These are phyloP conservation scores for Psophia crepitans DNA, from an alignment of 2,113 vertebrate species.

Conservation along the genomic window DNA sequence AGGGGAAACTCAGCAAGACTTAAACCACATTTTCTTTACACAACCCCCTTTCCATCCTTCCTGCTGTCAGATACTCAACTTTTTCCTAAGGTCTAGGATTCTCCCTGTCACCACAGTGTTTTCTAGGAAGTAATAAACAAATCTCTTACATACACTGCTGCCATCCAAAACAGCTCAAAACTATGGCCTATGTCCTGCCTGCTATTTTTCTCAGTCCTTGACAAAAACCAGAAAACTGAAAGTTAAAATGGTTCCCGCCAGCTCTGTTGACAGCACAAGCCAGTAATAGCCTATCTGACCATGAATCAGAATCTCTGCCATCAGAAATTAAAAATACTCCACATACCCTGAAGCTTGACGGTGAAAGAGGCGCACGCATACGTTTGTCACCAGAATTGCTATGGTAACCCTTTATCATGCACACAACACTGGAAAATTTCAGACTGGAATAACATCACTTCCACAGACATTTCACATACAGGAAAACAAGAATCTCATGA, in stretches of 20 bases:
- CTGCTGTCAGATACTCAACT: neutral
- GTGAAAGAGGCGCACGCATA: neutral
- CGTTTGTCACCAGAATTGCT: neutral
- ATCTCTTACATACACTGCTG: neutral
- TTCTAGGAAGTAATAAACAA: neutral
- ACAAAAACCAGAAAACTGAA: neutral
- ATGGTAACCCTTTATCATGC: neutral
- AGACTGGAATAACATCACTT: neutral
- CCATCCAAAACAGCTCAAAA: neutral
- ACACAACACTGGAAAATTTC: neutral
- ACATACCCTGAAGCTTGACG: neutral
- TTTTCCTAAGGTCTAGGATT: neutral
- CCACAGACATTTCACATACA: neutral
- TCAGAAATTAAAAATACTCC: neutral
- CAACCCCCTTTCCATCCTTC: neutral
- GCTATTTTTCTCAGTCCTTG: neutral
- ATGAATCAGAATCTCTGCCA: neutral
- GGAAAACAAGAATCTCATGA: neutral
- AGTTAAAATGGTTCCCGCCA: neutral
- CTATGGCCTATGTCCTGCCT: neutral
- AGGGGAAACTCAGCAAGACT: neutral
- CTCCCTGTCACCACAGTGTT: neutral
- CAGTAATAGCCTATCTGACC: neutral
- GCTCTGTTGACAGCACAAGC: neutral
- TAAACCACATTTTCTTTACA: neutral